Evolutionary conservation across 1,140 invertebrate species (phyloP).

Genomic region (Nomia melanderi): DNA sequence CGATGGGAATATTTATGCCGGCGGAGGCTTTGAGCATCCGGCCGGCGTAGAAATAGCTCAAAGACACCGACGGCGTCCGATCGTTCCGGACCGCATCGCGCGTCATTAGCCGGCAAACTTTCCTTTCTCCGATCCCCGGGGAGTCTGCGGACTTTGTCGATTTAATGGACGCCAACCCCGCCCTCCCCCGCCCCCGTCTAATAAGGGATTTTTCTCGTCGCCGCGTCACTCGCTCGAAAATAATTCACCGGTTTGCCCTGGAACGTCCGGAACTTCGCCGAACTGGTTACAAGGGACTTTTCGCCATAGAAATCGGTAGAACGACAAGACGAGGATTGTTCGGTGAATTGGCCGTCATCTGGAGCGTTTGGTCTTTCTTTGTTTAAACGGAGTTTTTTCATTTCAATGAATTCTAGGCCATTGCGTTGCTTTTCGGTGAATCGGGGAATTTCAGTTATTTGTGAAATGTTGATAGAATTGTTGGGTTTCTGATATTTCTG

Average conservation of each 20-base stretch:
- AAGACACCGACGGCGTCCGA: slow-evolving; percentile 36
- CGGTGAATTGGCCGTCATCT: too few species aligned
- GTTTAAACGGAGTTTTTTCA: too few species aligned
- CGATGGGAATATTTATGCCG: slow-evolving; percentile 43
- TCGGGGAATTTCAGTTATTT: too few species aligned
- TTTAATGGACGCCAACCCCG: slow-evolving; percentile 50
- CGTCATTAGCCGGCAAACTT: slow-evolving; percentile 63
- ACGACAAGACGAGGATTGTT: too few species aligned
- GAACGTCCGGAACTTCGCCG: neutral
- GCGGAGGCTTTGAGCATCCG: slow-evolving; percentile 16
- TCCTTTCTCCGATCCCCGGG: slow-evolving; percentile 31
- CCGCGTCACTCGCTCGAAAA: slow-evolving; percentile 20
- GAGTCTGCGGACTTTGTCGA: slow-evolving; percentile 55
- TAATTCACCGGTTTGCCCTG: slow-evolving; percentile 34
- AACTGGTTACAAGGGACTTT: neutral
- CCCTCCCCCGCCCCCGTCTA: slow-evolving; percentile 3
- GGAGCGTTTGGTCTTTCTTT: too few species aligned
- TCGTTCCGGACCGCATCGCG: slow-evolving; percentile 60
- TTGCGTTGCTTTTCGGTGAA: too few species aligned
- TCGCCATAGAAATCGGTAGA: too few species aligned
- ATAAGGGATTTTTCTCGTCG: slow-evolving; percentile 48
- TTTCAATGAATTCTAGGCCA: too few species aligned
- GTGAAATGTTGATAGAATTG: too few species aligned
- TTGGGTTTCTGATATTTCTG: too few species aligned
- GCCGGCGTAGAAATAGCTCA: slow-evolving; percentile 25